These are phyloP conservation scores for Drosophila antonietae DNA, from an alignment of 2,888 invertebrate species.

Conservation along the genomic window DNA sequence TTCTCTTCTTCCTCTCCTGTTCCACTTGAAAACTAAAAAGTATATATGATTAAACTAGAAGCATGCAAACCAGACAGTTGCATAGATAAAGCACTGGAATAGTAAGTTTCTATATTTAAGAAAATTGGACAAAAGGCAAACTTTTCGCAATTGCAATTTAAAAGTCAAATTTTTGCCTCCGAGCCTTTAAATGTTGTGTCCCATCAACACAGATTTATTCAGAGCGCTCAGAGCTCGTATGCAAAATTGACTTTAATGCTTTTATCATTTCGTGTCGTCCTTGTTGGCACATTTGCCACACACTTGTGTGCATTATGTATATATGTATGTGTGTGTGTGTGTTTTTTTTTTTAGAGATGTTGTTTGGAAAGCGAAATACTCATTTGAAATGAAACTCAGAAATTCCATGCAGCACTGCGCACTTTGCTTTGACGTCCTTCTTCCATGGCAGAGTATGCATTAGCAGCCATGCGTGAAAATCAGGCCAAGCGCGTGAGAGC, in stretches of 20 bases:
- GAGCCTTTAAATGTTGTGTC: background rate
- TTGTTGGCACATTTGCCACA: conserved; percentile 59
- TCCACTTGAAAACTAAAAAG: conserved; percentile 14
- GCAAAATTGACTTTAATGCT: conserved; percentile 5
- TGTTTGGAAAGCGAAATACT: conserved; percentile 54
- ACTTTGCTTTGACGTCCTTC: conserved; percentile 56
- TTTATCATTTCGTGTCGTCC: conserved; percentile 34
- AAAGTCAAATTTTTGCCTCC: background rate
- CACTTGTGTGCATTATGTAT: conserved; percentile 38
- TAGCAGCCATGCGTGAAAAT: conserved; percentile 74
- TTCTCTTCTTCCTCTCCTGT: conserved; percentile 36
- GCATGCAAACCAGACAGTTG: background rate
- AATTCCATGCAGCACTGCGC: conserved; percentile 60
- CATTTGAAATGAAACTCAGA: conserved; percentile 46
- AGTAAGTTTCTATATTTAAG: background rate
- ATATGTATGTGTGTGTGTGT: background rate
- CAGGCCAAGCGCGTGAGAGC: conserved; percentile 70
- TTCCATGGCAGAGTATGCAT: conserved; percentile 45
- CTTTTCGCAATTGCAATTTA: background rate
- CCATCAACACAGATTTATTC: background rate
- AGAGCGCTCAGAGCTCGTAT: background rate
- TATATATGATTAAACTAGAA: background rate
- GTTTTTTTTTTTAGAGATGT: conserved; percentile 26
- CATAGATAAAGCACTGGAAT: background rate
- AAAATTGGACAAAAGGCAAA: background rate